Percentiles rank a stretch among this genome's conserved stretches.
Conservation (phyloP, 2,797 vertebrate species). For the Chloroceryle inda region DNA sequence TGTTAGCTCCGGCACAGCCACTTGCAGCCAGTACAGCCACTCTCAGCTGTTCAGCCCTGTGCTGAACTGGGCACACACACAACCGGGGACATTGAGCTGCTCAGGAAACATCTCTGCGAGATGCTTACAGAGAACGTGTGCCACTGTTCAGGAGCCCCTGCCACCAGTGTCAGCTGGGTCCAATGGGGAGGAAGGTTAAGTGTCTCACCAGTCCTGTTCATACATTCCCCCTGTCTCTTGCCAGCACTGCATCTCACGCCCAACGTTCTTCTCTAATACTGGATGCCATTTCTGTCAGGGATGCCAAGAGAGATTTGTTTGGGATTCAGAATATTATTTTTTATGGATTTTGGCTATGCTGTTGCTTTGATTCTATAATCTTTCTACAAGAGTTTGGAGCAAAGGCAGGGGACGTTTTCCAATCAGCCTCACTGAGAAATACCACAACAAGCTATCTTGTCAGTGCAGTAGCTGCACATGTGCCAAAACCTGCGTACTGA, state of each 20-base stretch:
- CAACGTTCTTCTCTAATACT: neutral
- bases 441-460: neutral
- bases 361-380: slow-evolving; percentile 16
- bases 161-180: neutral
- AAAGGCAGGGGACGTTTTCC: neutral
- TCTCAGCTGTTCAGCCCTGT: neutral
- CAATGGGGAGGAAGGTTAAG: neutral
- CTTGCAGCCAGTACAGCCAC: rapidly evolving
- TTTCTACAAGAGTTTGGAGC: neutral
- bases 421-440: neutral
- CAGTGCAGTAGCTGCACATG: neutral
- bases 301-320: neutral
- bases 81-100: rapidly evolving
- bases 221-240: neutral
- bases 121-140: rapidly evolving
- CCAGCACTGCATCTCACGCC: rapidly evolving
- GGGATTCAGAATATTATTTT: neutral
- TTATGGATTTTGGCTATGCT: neutral
- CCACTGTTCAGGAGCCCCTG: neutral
- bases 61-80: rapidly evolving
- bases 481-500: neutral
- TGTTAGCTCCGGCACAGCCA: neutral
- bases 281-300: neutral
- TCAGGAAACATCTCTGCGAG: neutral
- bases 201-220: neutral